Evolutionary conservation across 2,888 invertebrate species (phyloP).

Genomic region (Ormyrus rosae): DNA sequence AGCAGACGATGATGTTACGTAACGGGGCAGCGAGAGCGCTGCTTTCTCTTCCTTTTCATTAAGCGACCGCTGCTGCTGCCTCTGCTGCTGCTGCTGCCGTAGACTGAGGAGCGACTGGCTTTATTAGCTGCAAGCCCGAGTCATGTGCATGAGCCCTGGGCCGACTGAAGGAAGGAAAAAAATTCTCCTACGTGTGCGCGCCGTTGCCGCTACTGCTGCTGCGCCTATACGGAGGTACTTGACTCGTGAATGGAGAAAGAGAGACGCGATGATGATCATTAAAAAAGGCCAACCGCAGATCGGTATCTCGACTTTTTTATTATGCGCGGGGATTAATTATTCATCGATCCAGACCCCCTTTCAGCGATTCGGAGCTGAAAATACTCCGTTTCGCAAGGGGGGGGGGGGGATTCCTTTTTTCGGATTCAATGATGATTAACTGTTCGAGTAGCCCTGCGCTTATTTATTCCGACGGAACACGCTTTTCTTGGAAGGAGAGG

Average conservation of each 20-base stretch:
- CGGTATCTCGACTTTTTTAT: conserved; percentile 35
- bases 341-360: conserved; percentile 22
- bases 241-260: conserved; percentile 39
- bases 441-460: background rate
- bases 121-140: conserved; percentile 49
- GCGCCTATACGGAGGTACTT: conserved; percentile 24
- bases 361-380: background rate
- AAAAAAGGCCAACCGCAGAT: conserved; percentile 40
- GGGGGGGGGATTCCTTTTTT: too few relatives aligned
- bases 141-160: conserved; percentile 2
- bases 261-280: conserved; percentile 44
- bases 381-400: too few relatives aligned
- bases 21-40: conserved; percentile 63
- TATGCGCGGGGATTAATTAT: conserved; percentile 25
- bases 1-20: conserved; percentile 67
- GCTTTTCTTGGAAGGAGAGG: too few relatives aligned
- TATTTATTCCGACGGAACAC: too few relatives aligned
- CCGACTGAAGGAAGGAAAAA: conserved; percentile 34
- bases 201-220: background rate
- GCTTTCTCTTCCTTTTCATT: conserved; percentile 66
- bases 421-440: background rate
- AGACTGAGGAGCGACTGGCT: conserved; percentile 44
- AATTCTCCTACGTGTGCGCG: conserved; percentile 6
- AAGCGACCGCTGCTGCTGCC: conserved; percentile 58
- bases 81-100: conserved; percentile 55